Base-by-base conservation (phyloP, 2,113 vertebrate species). In the Platysternon megacephalum region DNA sequence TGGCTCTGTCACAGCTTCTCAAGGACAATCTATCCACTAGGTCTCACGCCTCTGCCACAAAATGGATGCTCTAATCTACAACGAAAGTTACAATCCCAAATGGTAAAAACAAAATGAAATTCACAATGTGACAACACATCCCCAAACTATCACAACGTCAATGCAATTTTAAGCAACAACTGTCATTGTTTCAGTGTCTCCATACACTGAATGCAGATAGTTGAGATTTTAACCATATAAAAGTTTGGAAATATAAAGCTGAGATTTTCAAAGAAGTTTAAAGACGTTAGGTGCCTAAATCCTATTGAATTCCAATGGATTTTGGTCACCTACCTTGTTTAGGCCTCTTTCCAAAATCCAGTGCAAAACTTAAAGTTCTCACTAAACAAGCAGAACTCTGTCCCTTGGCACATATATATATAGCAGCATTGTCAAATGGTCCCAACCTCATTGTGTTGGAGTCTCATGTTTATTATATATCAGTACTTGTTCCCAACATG, bases 381-480 rank as follows among this genome's bases (percentile, higher is more conserved):
- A 48, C 28, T 14, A 29, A 61, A 61, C 12, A 61, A 32, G 12
- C 56, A 32, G 28, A 61, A 32, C 56, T 32, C 12, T 61, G 56
- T 61, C 56, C 42, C 14, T 28, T 12, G 11, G 78, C 44, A 29
- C 26, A 22, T 22, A 32, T 46, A 29, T 46, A 79, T 13, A 26
- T 29, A 46, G 44, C 76, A 46, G 13, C 16, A 14, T 2, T 48
- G 44, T 22, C 21, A 49, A 52, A 8, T 0, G 1, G 1, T 0
- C 1, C 6, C 44, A 46, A 0, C 0, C 19, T 8, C 12, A 4
- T 0, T 1, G 5, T 16, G 28, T 3, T 28, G 85, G 3, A 21
- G 6, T 26, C 44, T 52, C 29, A 8, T 0, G 0, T 28, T 58
- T 68, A 22, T 2, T 53, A 61, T 0, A 61, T 0, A 1, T 35